Base-by-base conservation (phyloP, 2,113 vertebrate species). In the Chauna torquata region DNA sequence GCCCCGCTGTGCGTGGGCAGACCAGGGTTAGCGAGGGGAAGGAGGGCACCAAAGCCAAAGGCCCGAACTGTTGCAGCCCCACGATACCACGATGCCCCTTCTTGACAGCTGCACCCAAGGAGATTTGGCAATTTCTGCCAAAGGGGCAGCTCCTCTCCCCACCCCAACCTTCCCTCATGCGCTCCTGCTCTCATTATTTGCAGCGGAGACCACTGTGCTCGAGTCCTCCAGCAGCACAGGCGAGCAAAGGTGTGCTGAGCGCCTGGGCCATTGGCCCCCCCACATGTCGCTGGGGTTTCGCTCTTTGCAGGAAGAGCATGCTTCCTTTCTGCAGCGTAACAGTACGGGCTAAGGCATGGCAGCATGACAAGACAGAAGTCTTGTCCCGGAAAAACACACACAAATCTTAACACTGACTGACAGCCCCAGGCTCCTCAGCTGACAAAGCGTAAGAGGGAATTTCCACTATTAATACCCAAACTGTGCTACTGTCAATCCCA, bases 111-210 rank as follows among this genome's bases (percentile, higher is more conserved):
- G 27, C 4, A 2, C 1, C 28, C 23, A 5, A 32, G 47, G 47
- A 76, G 32, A 5, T 1, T 1, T 0, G 10, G 25, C n/a, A 16
- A 6, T 65, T 74, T 57, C 0, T 9, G 55, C 49, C 17, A 1
- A 50, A 64, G 42, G 32, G 61, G 2, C 45, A 9, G 8, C 8
- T 62, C 30, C 8, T 55, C 25, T 9, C 15, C 2, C 16, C 58
- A 11, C 11, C 12, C 32, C 0, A 6, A 9, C 25, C 6, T 38
- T 22, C 38, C 16, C 3, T 0, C 9, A 0, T 0, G 3, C 16
- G 3, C 16, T 32, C 8, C 54, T 30, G 54, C 30, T 30, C 54
- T 18, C 16, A 32, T 57, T 17, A 32, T 57, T 17, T 3, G 0
- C 0, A 1, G 62, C 20, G 4, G 50, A 30, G 12, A 14, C 80